Evolutionary conservation across 2,888 invertebrate genomes (phyloP).

Genomic region (Herminia tarsipennalis): DNA sequence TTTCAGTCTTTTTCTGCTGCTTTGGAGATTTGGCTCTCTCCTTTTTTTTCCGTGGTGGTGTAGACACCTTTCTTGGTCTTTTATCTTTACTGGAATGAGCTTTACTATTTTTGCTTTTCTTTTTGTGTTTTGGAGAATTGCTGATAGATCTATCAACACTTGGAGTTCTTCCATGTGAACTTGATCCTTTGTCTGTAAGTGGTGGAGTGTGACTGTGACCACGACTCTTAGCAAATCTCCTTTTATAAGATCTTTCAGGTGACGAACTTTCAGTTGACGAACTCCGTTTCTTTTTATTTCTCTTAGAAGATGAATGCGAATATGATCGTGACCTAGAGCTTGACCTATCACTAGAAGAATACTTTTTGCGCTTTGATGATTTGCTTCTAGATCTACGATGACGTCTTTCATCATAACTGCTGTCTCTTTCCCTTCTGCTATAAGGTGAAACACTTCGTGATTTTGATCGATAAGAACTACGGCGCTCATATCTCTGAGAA

Average conservation of each 20-base stretch:
- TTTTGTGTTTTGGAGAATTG: constrained; percentile 49
- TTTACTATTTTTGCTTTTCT: constrained; percentile 47
- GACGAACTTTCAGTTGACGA: constrained; percentile 65
- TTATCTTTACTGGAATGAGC: constrained; percentile 54
- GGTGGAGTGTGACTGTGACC: constrained; percentile 55
- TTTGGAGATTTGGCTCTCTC: constrained; percentile 52
- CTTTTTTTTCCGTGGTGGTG: constrained; percentile 54
- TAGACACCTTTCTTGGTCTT: constrained; percentile 50
- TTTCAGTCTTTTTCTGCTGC: constrained; percentile 52
- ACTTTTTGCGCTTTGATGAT: constrained; percentile 60
- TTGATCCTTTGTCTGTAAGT: constrained; percentile 53
- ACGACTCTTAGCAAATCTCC: constrained; percentile 41
- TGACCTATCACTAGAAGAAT: constrained; percentile 71
- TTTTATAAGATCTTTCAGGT: constrained; percentile 65
- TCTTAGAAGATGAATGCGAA: constrained; percentile 54
- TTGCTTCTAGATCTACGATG: constrained; percentile 61
- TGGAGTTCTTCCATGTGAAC: constrained; percentile 47
- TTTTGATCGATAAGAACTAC: constrained; percentile 56
- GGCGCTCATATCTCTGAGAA: constrained; percentile 50
- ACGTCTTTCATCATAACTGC: constrained; percentile 59
- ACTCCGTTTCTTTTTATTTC: constrained; percentile 53
- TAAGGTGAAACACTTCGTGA: constrained; percentile 70
- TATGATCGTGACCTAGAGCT: constrained; percentile 67
- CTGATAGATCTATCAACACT: constrained; percentile 48
- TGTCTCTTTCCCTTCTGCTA: constrained; percentile 57